Conservation (phyloP, 2,113 vertebrate genomes). For the Pteropus alecto region DNA sequence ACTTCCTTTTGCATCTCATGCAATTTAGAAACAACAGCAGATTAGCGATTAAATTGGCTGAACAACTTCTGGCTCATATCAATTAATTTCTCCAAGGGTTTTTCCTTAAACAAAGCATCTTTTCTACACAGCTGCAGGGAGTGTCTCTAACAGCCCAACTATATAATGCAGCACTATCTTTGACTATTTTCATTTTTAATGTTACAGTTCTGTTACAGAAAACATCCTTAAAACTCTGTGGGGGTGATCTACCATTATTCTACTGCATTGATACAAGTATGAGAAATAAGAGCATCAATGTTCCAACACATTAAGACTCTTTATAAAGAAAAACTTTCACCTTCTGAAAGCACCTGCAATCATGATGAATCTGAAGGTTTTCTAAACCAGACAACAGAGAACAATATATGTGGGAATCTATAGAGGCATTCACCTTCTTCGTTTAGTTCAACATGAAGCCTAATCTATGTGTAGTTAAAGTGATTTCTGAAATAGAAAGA, state of each 20-base stretch:
- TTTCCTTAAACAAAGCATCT: constrained; percentile 48
- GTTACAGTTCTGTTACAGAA: background rate
- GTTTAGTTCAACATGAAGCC: background rate
- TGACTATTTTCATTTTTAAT: constrained; percentile 25
- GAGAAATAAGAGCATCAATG: background rate
- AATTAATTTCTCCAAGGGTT: constrained; percentile 60
- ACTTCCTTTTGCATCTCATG: background rate
- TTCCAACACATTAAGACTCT: background rate
- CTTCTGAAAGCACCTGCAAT: background rate
- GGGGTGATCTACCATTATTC: background rate
- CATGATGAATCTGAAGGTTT: background rate
- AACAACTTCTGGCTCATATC: constrained; percentile 60
- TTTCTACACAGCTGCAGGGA: constrained; percentile 24
- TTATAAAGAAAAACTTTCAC: background rate
- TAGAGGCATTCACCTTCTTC: background rate
- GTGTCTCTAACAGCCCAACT: background rate
- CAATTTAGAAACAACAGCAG: constrained; percentile 59
- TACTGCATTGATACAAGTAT: background rate
- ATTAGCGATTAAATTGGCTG: constrained; percentile 49
- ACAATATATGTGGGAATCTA: background rate
- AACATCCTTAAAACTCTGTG: background rate
- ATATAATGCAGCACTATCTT: background rate
- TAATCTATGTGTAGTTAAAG: background rate
- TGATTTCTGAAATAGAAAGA: background rate
- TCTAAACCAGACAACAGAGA: background rate